Conservation (phyloP, 2,797 vertebrate species). For the Sebastes minor region DNA sequence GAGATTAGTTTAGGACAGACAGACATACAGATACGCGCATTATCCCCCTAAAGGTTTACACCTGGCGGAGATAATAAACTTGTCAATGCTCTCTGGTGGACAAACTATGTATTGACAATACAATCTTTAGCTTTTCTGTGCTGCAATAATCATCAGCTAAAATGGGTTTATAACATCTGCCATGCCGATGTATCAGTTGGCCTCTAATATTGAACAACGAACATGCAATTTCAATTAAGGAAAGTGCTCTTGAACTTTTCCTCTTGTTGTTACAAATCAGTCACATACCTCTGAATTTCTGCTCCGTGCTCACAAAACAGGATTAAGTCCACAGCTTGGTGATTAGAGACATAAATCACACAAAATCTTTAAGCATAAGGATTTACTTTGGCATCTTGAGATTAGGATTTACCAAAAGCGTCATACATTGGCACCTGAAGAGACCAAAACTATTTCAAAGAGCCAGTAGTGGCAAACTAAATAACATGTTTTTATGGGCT, state of each 20-base stretch:
- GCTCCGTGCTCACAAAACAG: background rate
- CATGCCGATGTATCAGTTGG: background rate
- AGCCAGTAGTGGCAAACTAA: conserved; percentile 66
- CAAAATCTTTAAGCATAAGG: conserved; percentile 32
- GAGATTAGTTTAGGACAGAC: background rate
- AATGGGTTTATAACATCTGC: background rate
- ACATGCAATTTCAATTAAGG: background rate
- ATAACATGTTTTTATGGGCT: conserved; percentile 75
- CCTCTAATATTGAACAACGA: background rate
- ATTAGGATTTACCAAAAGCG: conserved; percentile 53
- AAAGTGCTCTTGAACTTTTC: background rate
- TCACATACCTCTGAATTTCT: background rate
- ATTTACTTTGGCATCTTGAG: conserved; percentile 62
- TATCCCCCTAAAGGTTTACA: background rate
- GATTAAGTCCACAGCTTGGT: background rate
- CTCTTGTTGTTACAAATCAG: background rate
- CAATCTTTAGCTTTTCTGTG: background rate
- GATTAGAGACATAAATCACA: conserved; percentile 48
- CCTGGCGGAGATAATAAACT: background rate
- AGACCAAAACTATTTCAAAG: conserved; percentile 70
- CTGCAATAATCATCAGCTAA: background rate
- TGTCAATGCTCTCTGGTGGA: background rate
- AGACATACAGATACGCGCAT: background rate
- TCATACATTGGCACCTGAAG: conserved; percentile 66
- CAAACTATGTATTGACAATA: background rate